phyloP scores from a whole-genome alignment of 2,113 vertebrate species.

The Formicarius rufipectus region DNA sequence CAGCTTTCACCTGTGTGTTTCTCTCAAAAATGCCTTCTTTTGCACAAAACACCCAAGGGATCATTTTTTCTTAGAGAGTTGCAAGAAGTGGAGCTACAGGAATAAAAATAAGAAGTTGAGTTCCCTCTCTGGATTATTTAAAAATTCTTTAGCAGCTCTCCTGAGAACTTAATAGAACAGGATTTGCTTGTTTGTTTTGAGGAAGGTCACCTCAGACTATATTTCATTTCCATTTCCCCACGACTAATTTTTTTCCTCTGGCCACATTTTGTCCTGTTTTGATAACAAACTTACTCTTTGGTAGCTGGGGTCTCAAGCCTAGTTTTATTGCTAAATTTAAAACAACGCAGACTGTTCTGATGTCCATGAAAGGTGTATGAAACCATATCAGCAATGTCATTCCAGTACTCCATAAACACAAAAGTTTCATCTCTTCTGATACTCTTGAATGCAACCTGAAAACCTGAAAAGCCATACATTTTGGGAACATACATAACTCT shows the following conservation, averaged over 20 bases:
- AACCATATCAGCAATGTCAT: neutral
- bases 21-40: neutral
- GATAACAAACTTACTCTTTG: neutral
- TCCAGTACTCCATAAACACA: neutral
- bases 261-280: neutral
- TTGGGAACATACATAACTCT: neutral
- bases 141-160: conserved; percentile 19
- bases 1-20: neutral
- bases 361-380: neutral
- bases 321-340: neutral
- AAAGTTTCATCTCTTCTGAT: neutral
- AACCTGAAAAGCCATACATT: neutral
- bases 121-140: neutral
- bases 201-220: neutral
- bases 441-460: neutral
- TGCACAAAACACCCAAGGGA: neutral
- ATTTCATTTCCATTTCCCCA: neutral
- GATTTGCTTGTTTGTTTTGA: neutral
- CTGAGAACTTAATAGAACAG: neutral
- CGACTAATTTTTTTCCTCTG: neutral
- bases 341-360: neutral
- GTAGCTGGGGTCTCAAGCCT: neutral
- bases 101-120: neutral
- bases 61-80: conserved; percentile 15
- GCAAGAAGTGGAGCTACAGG: neutral